Conservation (phyloP, 2,113 vertebrate species). For the Pelvicachromis taeniatus region DNA sequence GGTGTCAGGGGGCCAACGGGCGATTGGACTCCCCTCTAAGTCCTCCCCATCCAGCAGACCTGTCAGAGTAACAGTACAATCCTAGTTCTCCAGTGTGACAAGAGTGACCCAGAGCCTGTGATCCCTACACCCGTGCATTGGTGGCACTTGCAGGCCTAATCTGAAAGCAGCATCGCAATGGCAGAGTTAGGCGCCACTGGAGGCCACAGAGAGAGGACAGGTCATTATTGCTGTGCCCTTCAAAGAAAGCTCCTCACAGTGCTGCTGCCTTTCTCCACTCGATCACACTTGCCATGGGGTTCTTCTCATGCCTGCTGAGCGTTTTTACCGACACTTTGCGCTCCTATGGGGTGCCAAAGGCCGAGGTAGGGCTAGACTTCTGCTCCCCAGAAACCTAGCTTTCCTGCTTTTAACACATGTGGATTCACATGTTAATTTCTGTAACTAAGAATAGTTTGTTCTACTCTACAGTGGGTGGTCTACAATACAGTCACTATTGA, state of each 20-base stretch:
- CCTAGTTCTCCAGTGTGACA: conserved; percentile 54
- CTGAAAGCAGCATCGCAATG: conserved; percentile 53
- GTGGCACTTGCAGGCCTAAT: conserved; percentile 58
- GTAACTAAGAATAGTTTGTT: conserved; percentile 40
- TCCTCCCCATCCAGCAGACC: conserved; percentile 43
- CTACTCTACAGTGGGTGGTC: conserved; percentile 3
- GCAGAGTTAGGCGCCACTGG: conserved; percentile 41
- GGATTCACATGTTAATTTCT: conserved; percentile 56
- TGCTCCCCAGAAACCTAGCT: conserved; percentile 25
- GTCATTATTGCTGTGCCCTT: conserved; percentile 71
- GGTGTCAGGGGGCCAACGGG: conserved; percentile 47
- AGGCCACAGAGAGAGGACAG: conserved; percentile 61
- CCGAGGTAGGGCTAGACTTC: conserved; percentile 23
- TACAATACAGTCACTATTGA: neutral
- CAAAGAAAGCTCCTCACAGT: conserved; percentile 48
- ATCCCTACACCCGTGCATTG: conserved; percentile 19
- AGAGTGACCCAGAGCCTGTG: conserved; percentile 56
- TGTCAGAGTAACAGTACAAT: conserved; percentile 53
- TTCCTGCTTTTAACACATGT: conserved; percentile 51
- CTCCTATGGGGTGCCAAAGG: neutral
- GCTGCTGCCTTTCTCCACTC: conserved; percentile 37
- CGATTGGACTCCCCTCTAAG: conserved; percentile 39
- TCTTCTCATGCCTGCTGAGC: conserved; percentile 48
- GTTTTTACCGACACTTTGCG: conserved; percentile 56
- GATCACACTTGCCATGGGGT: conserved; percentile 33